These are phyloP conservation scores for Thalpophila matura DNA, from an alignment of 2,888 invertebrate genomes.

Conservation along the genomic window DNA sequence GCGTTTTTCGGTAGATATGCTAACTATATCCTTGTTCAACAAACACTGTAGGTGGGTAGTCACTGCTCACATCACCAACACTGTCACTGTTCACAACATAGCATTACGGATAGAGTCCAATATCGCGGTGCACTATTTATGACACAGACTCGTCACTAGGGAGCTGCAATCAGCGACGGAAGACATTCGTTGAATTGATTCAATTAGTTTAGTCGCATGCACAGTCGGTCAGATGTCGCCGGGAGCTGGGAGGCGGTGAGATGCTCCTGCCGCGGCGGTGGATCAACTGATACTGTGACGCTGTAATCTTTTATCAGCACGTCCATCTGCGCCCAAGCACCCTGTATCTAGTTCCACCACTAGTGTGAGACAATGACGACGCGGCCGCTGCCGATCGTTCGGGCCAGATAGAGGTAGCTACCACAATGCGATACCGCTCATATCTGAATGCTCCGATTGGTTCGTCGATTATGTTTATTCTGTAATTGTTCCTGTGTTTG, in stretches of 20 bases:
- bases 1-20: slow-evolving; percentile 13
- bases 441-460: slow-evolving; percentile 85
- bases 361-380: slow-evolving; percentile 79
- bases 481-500: slow-evolving; percentile 70
- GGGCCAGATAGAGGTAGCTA: slow-evolving; percentile 73
- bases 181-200: slow-evolving; percentile 85
- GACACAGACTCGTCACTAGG: slow-evolving; percentile 37
- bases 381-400: slow-evolving; percentile 72
- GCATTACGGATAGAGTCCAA: slow-evolving; percentile 45
- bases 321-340: slow-evolving; percentile 73
- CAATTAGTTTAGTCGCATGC: slow-evolving; percentile 73
- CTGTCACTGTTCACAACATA: slow-evolving; percentile 60
- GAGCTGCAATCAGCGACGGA: slow-evolving; percentile 82
- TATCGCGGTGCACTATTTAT: slow-evolving; percentile 47
- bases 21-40: slow-evolving; percentile 12
- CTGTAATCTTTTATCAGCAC: slow-evolving; percentile 87
- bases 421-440: slow-evolving; percentile 66
- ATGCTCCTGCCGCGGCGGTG: slow-evolving; percentile 76
- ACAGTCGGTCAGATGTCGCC: slow-evolving; percentile 63
- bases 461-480: slow-evolving; percentile 80
- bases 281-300: slow-evolving; percentile 84
- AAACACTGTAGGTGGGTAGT: slow-evolving; percentile 25
- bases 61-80: slow-evolving; percentile 68
- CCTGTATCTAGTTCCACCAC: slow-evolving; percentile 70
- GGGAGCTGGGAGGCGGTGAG: slow-evolving; percentile 63